These are phyloP conservation scores for Conops quadrifasciatus DNA, from an alignment of 2,888 invertebrate genomes.

Conservation along the genomic window DNA sequence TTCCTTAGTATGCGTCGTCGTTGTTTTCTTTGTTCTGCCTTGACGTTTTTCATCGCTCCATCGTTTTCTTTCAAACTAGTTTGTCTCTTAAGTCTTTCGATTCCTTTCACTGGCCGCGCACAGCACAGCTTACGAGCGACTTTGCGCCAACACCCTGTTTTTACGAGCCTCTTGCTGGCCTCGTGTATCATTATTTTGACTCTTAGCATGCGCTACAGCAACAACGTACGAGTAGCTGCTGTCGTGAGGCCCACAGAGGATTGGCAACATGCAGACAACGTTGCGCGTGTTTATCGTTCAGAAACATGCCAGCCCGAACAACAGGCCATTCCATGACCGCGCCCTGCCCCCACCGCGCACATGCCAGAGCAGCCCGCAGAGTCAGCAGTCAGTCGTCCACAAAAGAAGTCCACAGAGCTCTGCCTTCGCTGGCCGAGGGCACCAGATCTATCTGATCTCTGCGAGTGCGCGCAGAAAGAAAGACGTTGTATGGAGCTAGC, in stretches of 20 bases:
- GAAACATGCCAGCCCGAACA: conserved; percentile 4
- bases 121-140: neutral
- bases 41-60: neutral
- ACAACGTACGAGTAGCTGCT: neutral
- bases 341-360: conserved; percentile 4
- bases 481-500: no score
- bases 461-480: no score
- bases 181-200: conserved; percentile 31
- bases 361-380: neutral
- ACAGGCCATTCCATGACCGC: conserved; percentile 1
- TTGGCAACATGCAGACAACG: conserved; percentile 27
- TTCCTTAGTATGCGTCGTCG: no score
- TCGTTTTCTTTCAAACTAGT: neutral
- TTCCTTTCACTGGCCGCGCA: neutral
- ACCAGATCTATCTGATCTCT: neutral
- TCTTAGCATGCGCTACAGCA: conserved; percentile 22
- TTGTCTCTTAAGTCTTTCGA: conserved; percentile 12
- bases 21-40: no score
- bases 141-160: conserved; percentile 18
- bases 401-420: neutral
- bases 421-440: neutral
- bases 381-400: neutral
- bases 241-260: conserved; percentile 26
- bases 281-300: conserved; percentile 29
- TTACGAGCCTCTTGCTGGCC: conserved; percentile 11